Evolutionary conservation across 2,888 invertebrate species (phyloP).

Genomic region (Sphecodes monilicornis): DNA sequence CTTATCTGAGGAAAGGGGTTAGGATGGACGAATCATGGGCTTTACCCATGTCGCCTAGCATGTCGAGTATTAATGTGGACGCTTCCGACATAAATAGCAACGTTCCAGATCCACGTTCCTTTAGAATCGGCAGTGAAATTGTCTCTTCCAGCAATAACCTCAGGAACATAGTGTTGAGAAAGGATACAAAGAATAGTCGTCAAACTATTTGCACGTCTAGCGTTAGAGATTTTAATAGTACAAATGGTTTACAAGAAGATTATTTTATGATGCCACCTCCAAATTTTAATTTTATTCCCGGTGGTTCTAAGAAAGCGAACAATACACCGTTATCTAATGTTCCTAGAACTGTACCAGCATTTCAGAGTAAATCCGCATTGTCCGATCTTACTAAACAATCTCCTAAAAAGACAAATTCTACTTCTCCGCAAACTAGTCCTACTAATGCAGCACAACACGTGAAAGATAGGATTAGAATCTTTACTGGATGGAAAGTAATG

Average conservation of each 20-base stretch:
- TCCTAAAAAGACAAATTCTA: background rate
- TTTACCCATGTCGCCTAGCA: slow-evolving; percentile 61
- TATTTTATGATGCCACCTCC: slow-evolving; percentile 76
- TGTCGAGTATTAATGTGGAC: slow-evolving; percentile 74
- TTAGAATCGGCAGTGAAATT: slow-evolving; percentile 72
- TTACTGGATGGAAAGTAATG: slow-evolving; percentile 76
- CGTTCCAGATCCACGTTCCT: slow-evolving; percentile 50
- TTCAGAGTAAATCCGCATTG: background rate
- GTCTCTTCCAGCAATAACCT: slow-evolving; percentile 76
- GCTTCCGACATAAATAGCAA: slow-evolving; percentile 61
- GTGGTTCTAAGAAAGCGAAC: background rate
- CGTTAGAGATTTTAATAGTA: slow-evolving; percentile 55
- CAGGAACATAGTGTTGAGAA: slow-evolving; percentile 64
- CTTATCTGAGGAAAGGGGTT: slow-evolving; percentile 46
- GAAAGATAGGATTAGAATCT: slow-evolving; percentile 53
- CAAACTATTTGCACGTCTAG: slow-evolving; percentile 71
- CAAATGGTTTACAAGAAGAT: slow-evolving; percentile 37
- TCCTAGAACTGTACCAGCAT: background rate
- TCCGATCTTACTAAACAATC: slow-evolving; percentile 6
- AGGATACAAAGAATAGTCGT: background rate
- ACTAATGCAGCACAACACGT: background rate
- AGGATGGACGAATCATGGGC: slow-evolving; percentile 7
- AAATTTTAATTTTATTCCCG: slow-evolving; percentile 8
- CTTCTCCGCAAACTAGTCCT: background rate
- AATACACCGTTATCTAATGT: too few species aligned